Evolutionary conservation across 2,888 invertebrate genomes (phyloP).

Genomic region (Pseudanteris insignis): DNA sequence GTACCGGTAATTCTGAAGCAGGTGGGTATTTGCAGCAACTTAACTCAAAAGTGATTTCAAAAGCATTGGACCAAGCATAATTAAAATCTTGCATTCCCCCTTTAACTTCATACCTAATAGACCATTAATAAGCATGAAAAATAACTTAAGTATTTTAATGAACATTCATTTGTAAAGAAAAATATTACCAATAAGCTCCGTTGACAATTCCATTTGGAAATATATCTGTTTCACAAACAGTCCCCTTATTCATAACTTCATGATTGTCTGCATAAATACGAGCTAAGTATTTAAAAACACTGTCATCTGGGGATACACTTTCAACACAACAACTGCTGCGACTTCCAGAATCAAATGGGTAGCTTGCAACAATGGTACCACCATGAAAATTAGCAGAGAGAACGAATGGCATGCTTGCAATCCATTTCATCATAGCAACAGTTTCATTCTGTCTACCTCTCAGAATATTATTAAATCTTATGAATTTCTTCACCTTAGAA

Average conservation of each 20-base stretch:
- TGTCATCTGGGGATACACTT: conserved; percentile 84
- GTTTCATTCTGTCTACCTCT: conserved; percentile 86
- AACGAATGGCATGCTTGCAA: conserved; percentile 86
- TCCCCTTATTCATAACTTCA: conserved; percentile 78
- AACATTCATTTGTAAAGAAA: conserved; percentile 21
- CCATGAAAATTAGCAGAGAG: conserved; percentile 94
- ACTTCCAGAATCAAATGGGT: conserved; percentile 84
- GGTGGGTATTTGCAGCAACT: conserved; percentile 94
- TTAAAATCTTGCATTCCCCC: conserved; percentile 99
- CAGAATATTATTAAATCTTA: conserved; percentile 68
- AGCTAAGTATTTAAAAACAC: conserved; percentile 81
- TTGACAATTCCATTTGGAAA: conserved; percentile 88
- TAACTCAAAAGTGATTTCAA: conserved; percentile 96
- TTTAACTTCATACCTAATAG: conserved; percentile 65
- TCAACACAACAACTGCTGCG: conserved; percentile 75
- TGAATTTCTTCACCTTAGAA: conserved; percentile 57
- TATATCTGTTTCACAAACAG: conserved; percentile 76
- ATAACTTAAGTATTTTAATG: no score
- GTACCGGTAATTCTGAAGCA: conserved; percentile 74
- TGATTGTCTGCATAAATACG: conserved; percentile 79
- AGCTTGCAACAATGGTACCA: conserved; percentile 97
- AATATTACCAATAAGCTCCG: conserved; percentile 88
- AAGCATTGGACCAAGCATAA: conserved; percentile 93
- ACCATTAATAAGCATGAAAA: conserved; percentile 7
- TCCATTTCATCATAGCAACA: conserved; percentile 87